Base-by-base conservation (phyloP, 2,797 vertebrate genomes). In the Clarias platycephalus region DNA sequence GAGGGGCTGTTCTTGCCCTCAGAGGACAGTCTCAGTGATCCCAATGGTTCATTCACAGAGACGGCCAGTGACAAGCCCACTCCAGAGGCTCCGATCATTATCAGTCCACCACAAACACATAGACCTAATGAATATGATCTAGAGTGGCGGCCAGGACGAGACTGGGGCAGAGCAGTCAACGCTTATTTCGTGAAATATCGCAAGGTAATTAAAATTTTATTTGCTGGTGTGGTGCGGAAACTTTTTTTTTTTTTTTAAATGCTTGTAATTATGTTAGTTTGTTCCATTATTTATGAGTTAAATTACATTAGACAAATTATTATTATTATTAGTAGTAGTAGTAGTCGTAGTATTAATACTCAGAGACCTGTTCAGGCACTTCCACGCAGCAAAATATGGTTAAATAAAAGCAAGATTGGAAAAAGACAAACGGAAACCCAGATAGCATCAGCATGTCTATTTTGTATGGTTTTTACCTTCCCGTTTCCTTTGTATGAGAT, bases 171-270 rank as follows among this genome's bases (percentile, higher is more conserved):
- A 60, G 96, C 96, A 34, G 95, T 99, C 91, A 97, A 95, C 0
- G 97, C 97, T 82, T 99, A 98, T 83, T 98, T 99, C 37, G 97
- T 99, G 82, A 98, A 97, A 88, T 99, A 99, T 87, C 96, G 97
- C 57, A 99, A 99, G 97, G 98, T 99, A 92, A 92, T 78, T 26
- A 6, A 63, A n/a, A 26, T 34, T 63, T 78, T 44, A n/a, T 78
- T 63, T 40, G 34, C 6, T 62, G 18, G 3, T 40, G 58, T 31
- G 8, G 0, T 34, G 37, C 60, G 10, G 31, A 60, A 60, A 24
- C 3, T 5, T 31, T 53, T 63, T 15, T 5, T 31, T 53, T 63
- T 15, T 79, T 44, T 40, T 4, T 20, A 37, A 3, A 60, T 75
- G 49, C 49, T 53, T 53, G 49, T 53, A 13, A 13, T 3, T 53